Conservation (phyloP, 2,888 invertebrate species). For the Tiliacea aurago region DNA sequence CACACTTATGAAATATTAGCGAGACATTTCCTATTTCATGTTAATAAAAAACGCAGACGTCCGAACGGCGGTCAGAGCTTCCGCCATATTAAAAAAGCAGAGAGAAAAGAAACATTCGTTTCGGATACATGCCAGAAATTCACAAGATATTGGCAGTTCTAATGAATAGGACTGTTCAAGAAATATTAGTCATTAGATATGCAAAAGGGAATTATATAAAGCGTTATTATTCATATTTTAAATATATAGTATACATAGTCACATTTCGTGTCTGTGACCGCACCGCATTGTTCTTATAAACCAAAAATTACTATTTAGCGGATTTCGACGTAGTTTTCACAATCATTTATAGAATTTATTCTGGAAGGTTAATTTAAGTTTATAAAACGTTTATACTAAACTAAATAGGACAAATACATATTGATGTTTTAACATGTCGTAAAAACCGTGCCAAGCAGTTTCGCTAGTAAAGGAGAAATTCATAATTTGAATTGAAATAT, state of each 20-base stretch:
- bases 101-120: slow-evolving; percentile 79
- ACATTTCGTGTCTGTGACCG: neutral
- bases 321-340: neutral
- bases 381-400: neutral
- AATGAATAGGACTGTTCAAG: neutral
- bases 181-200: neutral
- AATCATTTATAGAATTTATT: neutral
- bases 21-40: slow-evolving; percentile 76
- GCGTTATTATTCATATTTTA: neutral
- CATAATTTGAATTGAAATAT: neutral
- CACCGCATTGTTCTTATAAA: neutral
- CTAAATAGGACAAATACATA: neutral
- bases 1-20: slow-evolving; percentile 74
- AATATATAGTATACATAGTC: neutral
- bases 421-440: neutral
- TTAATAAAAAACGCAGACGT: slow-evolving; percentile 83
- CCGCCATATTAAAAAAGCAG: slow-evolving; percentile 89
- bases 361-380: neutral
- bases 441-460: neutral
- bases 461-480: neutral
- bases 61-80: slow-evolving; percentile 88
- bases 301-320: neutral
- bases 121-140: slow-evolving; percentile 70
- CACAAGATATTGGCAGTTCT: slow-evolving; percentile 7
- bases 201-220: neutral